Percentiles rank a stretch among this genome's conserved stretches.
Conservation (phyloP, 2,113 vertebrate species). For the Trogon melanurus region DNA sequence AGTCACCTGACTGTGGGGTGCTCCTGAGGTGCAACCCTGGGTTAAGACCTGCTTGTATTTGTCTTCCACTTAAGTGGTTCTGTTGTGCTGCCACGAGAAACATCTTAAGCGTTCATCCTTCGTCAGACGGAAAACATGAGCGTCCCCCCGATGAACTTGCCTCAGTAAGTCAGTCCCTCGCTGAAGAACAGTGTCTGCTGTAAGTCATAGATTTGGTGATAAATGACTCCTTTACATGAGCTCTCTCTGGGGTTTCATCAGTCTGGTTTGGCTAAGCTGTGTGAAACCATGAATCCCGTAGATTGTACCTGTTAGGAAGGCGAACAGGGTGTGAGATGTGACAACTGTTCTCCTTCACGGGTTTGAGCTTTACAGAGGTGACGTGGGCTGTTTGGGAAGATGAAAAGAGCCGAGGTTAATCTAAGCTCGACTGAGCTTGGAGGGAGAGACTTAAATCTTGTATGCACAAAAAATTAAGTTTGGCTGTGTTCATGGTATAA, state of each 20-base stretch:
- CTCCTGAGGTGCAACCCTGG: not conserved
- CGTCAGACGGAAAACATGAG: not conserved
- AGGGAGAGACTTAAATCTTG: not conserved
- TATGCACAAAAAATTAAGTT: not conserved
- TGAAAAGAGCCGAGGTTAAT: not conserved
- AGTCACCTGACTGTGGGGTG: constrained; percentile 17
- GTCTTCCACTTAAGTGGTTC: not conserved
- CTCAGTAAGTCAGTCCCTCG: not conserved
- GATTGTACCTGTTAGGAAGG: not conserved
- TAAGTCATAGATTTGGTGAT: not conserved
- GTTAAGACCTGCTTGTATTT: not conserved
- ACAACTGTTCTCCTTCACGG: not conserved
- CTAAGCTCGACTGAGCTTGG: not conserved
- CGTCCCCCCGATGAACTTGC: not conserved
- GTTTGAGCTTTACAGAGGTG: not conserved
- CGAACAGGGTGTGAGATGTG: not conserved
- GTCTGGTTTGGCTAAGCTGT: not conserved
- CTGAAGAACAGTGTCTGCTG: not conserved
- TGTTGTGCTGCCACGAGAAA: not conserved
- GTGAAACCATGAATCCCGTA: not conserved
- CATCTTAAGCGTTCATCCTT: not conserved
- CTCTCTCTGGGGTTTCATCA: not conserved
- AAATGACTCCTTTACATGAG: not conserved
- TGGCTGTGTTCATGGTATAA: not conserved
- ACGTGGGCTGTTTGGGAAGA: not conserved